A percentile compares a stretch with the other conserved stretches of the same genome.
Conservation (phyloP, 1,140 invertebrate species). For the Listronotus bonariensis region DNA sequence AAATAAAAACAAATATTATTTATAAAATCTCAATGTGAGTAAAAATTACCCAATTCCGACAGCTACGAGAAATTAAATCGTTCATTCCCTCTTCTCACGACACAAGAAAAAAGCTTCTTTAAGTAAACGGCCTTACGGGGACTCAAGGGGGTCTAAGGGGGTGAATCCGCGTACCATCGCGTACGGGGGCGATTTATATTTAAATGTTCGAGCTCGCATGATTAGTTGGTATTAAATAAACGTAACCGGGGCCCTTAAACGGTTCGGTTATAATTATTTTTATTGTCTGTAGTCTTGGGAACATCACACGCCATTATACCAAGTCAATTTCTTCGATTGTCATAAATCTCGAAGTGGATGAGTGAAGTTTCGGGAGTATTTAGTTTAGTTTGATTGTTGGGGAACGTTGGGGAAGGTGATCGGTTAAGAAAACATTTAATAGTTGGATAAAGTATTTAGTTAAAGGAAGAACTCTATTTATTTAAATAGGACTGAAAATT, state of each 20-base stretch:
- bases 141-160: neutral
- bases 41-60: neutral
- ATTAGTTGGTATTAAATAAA: conserved; percentile 57
- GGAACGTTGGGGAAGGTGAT: too few relatives aligned
- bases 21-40: too few relatives aligned
- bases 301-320: conserved; percentile 51
- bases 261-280: conserved; percentile 56
- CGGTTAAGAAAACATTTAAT: too few relatives aligned
- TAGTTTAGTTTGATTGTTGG: neutral
- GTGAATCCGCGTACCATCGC: conserved; percentile 48
- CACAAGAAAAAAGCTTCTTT: conserved; percentile 11
- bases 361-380: neutral
- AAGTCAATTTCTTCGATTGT: conserved; percentile 50
- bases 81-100: conserved; percentile 16
- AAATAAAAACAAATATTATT: too few relatives aligned
- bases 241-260: conserved; percentile 53
- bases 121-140: conserved; percentile 1
- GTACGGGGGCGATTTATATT: conserved; percentile 53
- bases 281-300: conserved; percentile 50
- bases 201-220: conserved; percentile 55
- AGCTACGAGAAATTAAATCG: conserved; percentile 18
- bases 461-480: too few relatives aligned
- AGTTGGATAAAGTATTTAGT: too few relatives aligned
- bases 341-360: conserved; percentile 42
- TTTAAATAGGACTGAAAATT: too few relatives aligned